phyloP scores from a whole-genome alignment of 2,888 invertebrate genomes.

The Ormyrus rosae region DNA sequence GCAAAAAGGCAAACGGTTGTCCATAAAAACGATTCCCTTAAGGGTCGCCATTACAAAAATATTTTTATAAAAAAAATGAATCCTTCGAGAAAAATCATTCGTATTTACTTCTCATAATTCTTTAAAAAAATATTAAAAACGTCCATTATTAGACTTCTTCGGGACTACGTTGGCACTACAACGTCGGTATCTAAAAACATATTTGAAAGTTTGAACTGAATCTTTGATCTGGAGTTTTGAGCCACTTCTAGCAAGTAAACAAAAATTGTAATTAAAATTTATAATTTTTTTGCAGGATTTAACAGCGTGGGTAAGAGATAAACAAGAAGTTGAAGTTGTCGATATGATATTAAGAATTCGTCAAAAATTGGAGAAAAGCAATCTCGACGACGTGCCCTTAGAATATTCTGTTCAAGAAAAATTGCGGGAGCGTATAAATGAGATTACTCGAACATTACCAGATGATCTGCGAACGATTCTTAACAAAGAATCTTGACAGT shows the following conservation, averaged over 20 bases:
- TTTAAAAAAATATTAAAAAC: not conserved
- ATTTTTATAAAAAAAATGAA: no score
- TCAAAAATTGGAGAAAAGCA: slow-evolving; percentile 87
- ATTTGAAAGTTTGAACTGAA: no score
- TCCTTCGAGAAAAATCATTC: not conserved
- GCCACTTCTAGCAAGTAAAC: not conserved
- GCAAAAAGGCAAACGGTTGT: no score
- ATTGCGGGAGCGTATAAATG: slow-evolving; percentile 84
- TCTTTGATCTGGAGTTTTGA: no score
- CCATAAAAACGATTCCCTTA: no score
- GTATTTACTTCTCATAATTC: not conserved
- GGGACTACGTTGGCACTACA: no score
- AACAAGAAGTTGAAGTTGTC: slow-evolving; percentile 97
- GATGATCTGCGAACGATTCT: slow-evolving; percentile 91
- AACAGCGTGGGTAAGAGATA: slow-evolving; percentile 92
- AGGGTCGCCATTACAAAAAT: no score
- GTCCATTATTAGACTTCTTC: not conserved
- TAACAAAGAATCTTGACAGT: slow-evolving; percentile 78
- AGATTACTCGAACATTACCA: slow-evolving; percentile 89
- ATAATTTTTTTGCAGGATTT: slow-evolving; percentile 82
- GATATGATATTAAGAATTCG: slow-evolving; percentile 96
- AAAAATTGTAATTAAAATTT: slow-evolving; percentile 3
- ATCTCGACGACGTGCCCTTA: slow-evolving; percentile 78
- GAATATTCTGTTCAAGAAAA: slow-evolving; percentile 82
- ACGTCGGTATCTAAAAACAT: no score